Percentiles rank a stretch among this genome's conserved stretches.
Evolutionary conservation across 2,797 vertebrate genomes (phyloP).

Genomic region (Lacerta viridis): DNA sequence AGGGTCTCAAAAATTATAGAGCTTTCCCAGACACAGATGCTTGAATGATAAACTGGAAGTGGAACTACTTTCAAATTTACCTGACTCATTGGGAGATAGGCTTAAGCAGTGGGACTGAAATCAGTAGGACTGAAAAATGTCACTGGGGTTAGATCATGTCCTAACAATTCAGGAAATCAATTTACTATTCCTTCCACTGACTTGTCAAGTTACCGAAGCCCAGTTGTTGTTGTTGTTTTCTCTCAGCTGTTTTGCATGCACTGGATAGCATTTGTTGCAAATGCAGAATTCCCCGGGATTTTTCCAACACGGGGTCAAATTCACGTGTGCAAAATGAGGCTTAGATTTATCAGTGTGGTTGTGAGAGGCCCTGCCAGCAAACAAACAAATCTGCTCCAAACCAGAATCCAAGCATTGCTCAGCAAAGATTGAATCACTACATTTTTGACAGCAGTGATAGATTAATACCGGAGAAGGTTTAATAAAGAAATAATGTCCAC

Average conservation of each 20-base stretch:
- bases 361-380: no score
- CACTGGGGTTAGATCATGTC: not conserved
- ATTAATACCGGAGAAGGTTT: slow-evolving; percentile 34
- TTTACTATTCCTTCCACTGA: not conserved
- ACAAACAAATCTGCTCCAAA: no score
- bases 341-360: not conserved
- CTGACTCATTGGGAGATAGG: not conserved
- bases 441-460: slow-evolving; percentile 63
- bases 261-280: not conserved
- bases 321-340: not conserved
- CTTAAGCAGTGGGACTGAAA: not conserved
- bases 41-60: not conserved
- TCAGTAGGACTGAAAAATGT: not conserved
- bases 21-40: not conserved
- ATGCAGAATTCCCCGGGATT: not conserved
- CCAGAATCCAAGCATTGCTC: not conserved
- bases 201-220: not conserved
- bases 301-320: not conserved
- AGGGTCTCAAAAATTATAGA: not conserved
- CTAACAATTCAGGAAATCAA: not conserved
- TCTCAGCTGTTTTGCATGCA: not conserved
- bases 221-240: no score
- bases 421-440: slow-evolving; percentile 39
- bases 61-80: not conserved
- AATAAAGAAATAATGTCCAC: slow-evolving; percentile 29